phyloP scores from a whole-genome alignment of 1,140 invertebrate genomes.

The Leptinotarsa lineolata region DNA sequence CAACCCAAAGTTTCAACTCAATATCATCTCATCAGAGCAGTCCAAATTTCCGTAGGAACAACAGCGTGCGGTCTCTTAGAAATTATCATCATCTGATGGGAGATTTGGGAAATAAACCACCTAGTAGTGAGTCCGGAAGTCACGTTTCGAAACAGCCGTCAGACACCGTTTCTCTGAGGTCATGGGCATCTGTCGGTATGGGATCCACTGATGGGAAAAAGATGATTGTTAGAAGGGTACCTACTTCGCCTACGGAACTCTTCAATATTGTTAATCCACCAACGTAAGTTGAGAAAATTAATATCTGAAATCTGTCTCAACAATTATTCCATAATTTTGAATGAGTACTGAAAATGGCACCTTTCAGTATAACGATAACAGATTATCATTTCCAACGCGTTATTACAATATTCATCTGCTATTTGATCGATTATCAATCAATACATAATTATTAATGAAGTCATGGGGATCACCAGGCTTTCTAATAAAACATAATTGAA shows the following conservation, averaged over 20 bases:
- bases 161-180: constrained; percentile 72
- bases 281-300: constrained; percentile 66
- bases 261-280: constrained; percentile 80
- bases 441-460: no score
- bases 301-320: no score
- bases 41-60: constrained; percentile 44
- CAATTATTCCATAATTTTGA: no score
- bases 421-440: no score
- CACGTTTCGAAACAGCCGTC: constrained; percentile 53
- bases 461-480: no score
- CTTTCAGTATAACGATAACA: no score
- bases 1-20: constrained; percentile 10
- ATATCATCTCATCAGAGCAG: constrained; percentile 26
- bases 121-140: constrained; percentile 46
- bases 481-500: no score
- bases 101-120: constrained; percentile 35
- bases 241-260: constrained; percentile 79
- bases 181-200: constrained; percentile 80
- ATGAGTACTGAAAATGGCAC: no score
- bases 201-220: constrained; percentile 84
- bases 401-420: no score
- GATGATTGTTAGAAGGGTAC: constrained; percentile 78
- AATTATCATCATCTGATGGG: constrained; percentile 40
- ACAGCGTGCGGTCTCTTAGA: constrained; percentile 45
- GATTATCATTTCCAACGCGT: no score